A percentile compares a stretch with the other conserved stretches of the same genome.
phyloP scores from a whole-genome alignment of 1,140 invertebrate genomes.

The Babylonia areolata region DNA sequence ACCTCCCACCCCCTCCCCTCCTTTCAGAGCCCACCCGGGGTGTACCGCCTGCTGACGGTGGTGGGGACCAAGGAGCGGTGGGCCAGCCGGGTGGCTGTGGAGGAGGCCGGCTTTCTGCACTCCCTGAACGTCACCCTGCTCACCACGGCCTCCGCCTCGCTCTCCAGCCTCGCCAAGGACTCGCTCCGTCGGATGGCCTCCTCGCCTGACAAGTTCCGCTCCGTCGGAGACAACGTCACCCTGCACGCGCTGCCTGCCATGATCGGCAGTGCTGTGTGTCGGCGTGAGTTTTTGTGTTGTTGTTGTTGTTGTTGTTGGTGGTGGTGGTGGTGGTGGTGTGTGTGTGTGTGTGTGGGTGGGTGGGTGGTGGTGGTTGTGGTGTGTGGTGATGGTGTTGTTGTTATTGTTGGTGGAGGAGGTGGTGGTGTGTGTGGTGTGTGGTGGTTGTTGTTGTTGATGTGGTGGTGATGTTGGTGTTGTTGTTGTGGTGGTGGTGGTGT shows the following conservation, averaged over 20 bases:
- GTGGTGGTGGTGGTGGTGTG: no score
- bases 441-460: no score
- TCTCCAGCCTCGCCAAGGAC: not conserved
- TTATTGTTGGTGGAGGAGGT: no score
- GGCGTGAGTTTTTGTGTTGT: not conserved
- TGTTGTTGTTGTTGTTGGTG: no score
- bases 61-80: slow-evolving; percentile 27
- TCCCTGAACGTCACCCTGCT: slow-evolving; percentile 33
- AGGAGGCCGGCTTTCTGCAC: slow-evolving; percentile 29
- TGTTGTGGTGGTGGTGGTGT: no score
- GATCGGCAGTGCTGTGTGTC: slow-evolving; percentile 15
- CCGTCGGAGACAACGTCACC: slow-evolving; percentile 30
- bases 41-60: slow-evolving; percentile 5
- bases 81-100: not conserved
- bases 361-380: no score
- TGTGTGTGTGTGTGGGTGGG: no score
- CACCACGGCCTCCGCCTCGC: not conserved
- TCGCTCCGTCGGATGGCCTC: slow-evolving; percentile 27
- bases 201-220: slow-evolving; percentile 15
- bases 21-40: not conserved
- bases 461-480: no score
- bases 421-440: no score
- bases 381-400: no score
- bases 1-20: not conserved
- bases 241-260: slow-evolving; percentile 31